phyloP scores from a whole-genome alignment of 2,888 invertebrate genomes.

The Latrodectus hesperus region DNA sequence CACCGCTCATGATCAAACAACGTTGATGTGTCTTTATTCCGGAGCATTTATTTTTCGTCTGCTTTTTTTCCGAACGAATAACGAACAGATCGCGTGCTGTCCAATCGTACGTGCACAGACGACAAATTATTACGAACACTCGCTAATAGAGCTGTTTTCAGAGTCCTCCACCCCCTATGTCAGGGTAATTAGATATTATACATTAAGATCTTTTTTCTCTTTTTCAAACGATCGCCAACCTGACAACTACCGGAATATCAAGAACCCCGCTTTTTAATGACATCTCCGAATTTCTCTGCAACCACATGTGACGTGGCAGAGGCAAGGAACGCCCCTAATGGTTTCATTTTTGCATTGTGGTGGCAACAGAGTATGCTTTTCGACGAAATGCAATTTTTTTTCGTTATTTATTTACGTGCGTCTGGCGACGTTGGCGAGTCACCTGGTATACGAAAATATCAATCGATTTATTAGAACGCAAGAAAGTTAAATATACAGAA shows the following conservation, averaged over 20 bases:
- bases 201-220: neutral
- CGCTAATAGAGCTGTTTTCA: constrained; percentile 8
- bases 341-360: neutral
- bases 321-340: neutral
- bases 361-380: neutral
- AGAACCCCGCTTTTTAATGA: constrained; percentile 1
- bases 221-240: neutral
- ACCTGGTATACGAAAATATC: no score
- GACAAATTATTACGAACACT: neutral
- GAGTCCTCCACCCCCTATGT: neutral
- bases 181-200: neutral
- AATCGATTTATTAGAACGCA: no score
- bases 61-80: neutral
- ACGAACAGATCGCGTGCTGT: constrained; percentile 5
- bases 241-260: neutral
- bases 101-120: neutral
- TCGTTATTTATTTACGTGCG: neutral
- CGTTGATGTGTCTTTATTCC: neutral
- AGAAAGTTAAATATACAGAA: no score
- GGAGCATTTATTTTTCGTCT: neutral
- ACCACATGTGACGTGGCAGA: neutral
- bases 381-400: no score
- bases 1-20: neutral
- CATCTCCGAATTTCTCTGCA: neutral
- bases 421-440: no score